Base-by-base conservation (phyloP, 2,797 vertebrate genomes). In the Microchirus variegatus region DNA sequence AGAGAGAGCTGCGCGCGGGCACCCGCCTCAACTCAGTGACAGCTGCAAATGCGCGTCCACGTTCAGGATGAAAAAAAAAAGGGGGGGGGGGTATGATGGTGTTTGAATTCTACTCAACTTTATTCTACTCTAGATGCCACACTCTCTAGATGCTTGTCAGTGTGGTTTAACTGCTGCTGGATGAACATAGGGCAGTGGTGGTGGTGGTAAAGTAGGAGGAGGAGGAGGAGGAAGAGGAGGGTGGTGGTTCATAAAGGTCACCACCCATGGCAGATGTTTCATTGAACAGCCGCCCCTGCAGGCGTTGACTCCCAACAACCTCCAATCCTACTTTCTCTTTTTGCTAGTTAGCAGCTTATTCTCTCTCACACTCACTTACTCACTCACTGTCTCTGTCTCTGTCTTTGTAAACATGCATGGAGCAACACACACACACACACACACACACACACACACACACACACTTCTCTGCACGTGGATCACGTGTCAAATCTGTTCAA, bases 11-110 rank as follows among this genome's bases (percentile, higher is more conserved):
- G 13, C 14, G 38, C 53, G 68, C 87, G 84, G 56, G 85, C 78
- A 78, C 84, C 65, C 84, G 83, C 79, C 19, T 64, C 50, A 43
- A 67, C 50, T 67, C 77, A 54, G 53, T 88, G 90, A 92, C 90
- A 91, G 89, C 91, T 91, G 91, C 87, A 83, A 1, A 10, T 55
- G 83, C 75, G 82, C 85, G 85, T 70, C 56, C 87, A 72, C 75
- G 8, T n/a, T n/a, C n/a, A n/a, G 35, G 12, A 35, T 15, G 16
- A 9, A 19, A 5, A 2, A 22, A 48, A 37, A 12, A 12, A 14
- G n/a, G 15, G 17, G 2, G 14, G 40, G 8, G 15, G 17, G 2
- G 14, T 36, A 8, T 3, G 26, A 6, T n/a, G 4, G 51, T 2
- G 31, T 52, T 1, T 16, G 26, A 8, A 14, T 42, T 15, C 13